Conservation (phyloP, 2,113 vertebrate species). For the Leucoraja erinaceus region DNA sequence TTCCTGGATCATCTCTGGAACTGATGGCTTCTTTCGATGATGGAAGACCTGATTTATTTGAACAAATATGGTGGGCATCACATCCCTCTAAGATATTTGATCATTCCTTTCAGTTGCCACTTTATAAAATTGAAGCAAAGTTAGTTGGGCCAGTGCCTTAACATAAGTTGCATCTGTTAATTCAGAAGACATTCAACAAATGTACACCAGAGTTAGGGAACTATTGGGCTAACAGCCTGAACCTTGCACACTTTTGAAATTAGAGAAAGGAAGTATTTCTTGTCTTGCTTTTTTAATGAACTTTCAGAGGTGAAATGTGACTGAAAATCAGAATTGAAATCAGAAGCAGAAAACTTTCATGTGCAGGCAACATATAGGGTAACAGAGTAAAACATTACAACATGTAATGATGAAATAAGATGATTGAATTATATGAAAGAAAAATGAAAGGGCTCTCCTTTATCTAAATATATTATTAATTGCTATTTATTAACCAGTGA, state of each 20-base stretch:
- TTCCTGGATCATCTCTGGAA: neutral
- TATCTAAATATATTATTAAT: neutral
- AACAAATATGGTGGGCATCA: neutral
- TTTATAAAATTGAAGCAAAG: neutral
- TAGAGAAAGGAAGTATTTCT: neutral
- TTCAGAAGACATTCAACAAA: neutral
- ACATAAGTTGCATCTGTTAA: neutral
- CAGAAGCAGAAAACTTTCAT: neutral
- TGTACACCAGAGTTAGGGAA: neutral
- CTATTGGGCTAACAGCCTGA: neutral
- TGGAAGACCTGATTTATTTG: neutral
- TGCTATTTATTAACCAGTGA: neutral
- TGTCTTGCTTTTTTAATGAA: neutral
- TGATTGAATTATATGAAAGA: neutral
- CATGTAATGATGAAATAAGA: neutral
- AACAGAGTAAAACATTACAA: neutral
- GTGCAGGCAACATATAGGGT: slow-evolving; percentile 36
- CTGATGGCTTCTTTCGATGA: neutral
- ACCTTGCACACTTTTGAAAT: neutral
- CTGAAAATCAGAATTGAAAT: neutral
- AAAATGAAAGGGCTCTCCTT: neutral
- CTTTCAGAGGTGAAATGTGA: neutral
- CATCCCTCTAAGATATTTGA: neutral
- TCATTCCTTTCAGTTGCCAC: neutral
- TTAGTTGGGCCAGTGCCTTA: neutral